These are phyloP conservation scores for Pantherophis guttatus DNA, from an alignment of 2,113 vertebrate genomes.

Conservation along the genomic window DNA sequence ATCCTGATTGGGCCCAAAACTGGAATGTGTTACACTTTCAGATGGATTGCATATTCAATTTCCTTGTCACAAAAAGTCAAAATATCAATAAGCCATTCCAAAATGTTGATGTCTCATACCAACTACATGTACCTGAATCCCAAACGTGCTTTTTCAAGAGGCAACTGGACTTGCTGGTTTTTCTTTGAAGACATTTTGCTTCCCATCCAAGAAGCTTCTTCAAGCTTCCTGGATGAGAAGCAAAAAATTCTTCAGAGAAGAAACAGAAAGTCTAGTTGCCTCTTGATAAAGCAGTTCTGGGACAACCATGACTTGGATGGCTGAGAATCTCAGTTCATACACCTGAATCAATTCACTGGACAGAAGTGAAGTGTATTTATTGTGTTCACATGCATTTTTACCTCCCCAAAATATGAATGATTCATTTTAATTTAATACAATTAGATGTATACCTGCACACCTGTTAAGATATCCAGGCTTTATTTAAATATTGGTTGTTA, in stretches of 20 bases:
- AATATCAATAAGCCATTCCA: background rate
- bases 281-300: too few species aligned
- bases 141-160: too few species aligned
- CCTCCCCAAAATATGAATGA: constrained; percentile 4
- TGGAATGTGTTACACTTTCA: background rate
- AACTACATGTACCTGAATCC: background rate
- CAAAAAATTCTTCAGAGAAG: too few species aligned
- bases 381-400: background rate
- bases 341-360: background rate
- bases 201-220: too few species aligned
- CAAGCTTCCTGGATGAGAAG: too few species aligned
- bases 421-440: constrained; percentile 21
- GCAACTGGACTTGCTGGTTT: too few species aligned
- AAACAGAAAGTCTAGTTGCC: too few species aligned
- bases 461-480: background rate
- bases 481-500: constrained; percentile 7
- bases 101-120: background rate
- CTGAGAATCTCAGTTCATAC: background rate
- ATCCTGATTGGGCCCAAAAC: background rate
- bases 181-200: too few species aligned
- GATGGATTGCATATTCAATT: background rate
- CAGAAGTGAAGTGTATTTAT: background rate
- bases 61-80: background rate
- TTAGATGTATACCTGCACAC: background rate
- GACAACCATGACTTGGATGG: too few species aligned